Conservation (phyloP, 2,113 vertebrate genomes). For the Chunga burmeisteri region DNA sequence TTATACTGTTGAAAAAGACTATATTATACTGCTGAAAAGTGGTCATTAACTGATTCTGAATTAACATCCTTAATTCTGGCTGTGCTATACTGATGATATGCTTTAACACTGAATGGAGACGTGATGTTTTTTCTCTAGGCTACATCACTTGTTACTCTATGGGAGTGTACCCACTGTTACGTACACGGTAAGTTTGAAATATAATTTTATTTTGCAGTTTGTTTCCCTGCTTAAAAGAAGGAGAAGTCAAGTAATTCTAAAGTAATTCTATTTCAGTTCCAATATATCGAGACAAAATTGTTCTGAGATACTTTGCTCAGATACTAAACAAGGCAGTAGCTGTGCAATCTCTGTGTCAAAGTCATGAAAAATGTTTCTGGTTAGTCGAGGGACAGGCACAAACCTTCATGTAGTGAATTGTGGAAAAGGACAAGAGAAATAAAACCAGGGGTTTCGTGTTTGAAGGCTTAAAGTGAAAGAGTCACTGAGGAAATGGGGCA, state of each 20-base stretch:
- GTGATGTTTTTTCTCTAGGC: background rate
- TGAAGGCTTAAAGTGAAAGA: background rate
- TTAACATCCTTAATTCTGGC: background rate
- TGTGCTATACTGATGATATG: background rate
- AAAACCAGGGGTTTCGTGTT: background rate
- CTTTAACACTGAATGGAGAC: background rate
- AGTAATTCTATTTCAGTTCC: background rate
- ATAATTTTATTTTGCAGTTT: background rate
- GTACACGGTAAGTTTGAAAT: background rate
- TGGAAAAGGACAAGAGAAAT: background rate
- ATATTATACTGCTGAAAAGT: background rate
- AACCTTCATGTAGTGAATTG: background rate
- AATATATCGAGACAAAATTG: background rate
- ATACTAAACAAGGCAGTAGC: background rate
- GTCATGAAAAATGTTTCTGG: background rate
- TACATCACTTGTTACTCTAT: background rate
- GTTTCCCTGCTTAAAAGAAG: background rate
- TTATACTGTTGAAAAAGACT: background rate
- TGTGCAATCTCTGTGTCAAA: background rate
- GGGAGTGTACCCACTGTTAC: background rate
- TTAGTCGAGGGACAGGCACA: background rate
- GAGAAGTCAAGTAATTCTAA: background rate
- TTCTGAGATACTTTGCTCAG: background rate
- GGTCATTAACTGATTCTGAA: background rate
- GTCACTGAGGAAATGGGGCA: background rate